Evolutionary conservation across 2,113 vertebrate genomes (phyloP), one percentile per base, ranked within the genome.

Genomic region (Procavia capensis): DNA sequence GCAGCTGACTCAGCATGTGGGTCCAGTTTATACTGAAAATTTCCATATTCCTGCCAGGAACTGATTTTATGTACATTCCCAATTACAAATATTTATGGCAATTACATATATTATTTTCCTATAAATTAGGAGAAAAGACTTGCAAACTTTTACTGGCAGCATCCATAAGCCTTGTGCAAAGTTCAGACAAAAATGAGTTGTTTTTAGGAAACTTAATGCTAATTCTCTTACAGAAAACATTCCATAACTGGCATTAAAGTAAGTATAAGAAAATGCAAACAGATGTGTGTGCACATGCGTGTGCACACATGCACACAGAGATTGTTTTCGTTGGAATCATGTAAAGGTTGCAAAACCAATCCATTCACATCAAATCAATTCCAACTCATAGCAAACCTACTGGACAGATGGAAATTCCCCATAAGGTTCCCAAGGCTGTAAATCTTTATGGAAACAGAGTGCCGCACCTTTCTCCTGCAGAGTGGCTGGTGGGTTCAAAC

Each of bases 21-120:
- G 83, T 80, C 6, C 22, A 96, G 80, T 89, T 61, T n/a, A 36
- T 50, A 88, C 96, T 97, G 86, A 75, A 94, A 95, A 34, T 85
- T 90, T 94, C 81, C 74, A 96, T 97, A 95, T 91, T 90, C 50
- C 57, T 87, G 61, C 81, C 39, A 78, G 85, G 68, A 34, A 94
- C 17, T 59, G 85, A 80, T 84, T 79, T 34, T 41, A n/a, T 9
- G 9, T 74, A 87, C 72, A 31, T n/a, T 72, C 27, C 45, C 84
- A 87, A 78, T 63, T 36, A 74, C 7, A 19, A 3, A 64, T 54
- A 66, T 74, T 85, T 90, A 90, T 41, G 50, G 41, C 74, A 92
- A 85, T 9, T 22, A 3, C 10, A 22, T 89, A 57, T 75, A 41
- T 4, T 9, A 20, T 85, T 81, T 88, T 68, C 9, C 45, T 54